These are phyloP conservation scores for Haliclona indistincta DNA, from an alignment of 37 sponge, comb jelly and placozoan genomes.

Conservation along the genomic window DNA sequence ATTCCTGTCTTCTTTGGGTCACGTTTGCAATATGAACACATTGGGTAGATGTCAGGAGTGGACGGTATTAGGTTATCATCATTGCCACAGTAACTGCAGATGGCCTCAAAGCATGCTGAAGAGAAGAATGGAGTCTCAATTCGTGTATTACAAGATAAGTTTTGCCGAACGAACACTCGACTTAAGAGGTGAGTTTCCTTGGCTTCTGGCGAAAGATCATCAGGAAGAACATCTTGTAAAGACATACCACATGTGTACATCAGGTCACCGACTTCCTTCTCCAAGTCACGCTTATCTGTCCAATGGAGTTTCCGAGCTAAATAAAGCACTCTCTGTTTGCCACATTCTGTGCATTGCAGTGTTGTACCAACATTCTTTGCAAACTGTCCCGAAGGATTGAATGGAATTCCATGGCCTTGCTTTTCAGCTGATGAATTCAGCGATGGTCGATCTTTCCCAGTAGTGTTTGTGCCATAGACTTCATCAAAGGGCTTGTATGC, in stretches of 20 bases:
- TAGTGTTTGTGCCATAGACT: conserved; percentile 26
- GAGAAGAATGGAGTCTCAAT: conserved; percentile 23
- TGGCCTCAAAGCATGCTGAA: conserved; percentile 3
- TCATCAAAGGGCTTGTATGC: conserved; percentile 34
- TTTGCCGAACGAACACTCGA: conserved; percentile 3
- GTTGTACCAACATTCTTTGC: conserved; percentile 46
- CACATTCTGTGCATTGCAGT: conserved; percentile 7
- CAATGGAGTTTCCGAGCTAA: conserved; percentile 5
- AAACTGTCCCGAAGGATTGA: conserved; percentile 45
- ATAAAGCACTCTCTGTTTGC: conserved; percentile 19
- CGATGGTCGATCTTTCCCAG: conserved; percentile 36
- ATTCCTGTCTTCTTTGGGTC: background rate
- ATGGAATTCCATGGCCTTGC: conserved; percentile 31
- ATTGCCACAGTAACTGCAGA: conserved; percentile 23
- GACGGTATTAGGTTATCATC: background rate
- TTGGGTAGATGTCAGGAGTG: background rate
- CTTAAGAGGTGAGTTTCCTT: background rate
- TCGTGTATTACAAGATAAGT: conserved; percentile 12
- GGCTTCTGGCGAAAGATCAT: background rate
- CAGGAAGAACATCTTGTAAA: background rate
- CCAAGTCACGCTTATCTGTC: background rate
- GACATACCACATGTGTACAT: conserved; percentile 14
- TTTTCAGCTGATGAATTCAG: background rate
- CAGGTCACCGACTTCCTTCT: background rate
- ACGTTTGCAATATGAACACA: background rate